Base-by-base conservation (phyloP, 1,140 invertebrate genomes). In the Heliconius melpomene region DNA sequence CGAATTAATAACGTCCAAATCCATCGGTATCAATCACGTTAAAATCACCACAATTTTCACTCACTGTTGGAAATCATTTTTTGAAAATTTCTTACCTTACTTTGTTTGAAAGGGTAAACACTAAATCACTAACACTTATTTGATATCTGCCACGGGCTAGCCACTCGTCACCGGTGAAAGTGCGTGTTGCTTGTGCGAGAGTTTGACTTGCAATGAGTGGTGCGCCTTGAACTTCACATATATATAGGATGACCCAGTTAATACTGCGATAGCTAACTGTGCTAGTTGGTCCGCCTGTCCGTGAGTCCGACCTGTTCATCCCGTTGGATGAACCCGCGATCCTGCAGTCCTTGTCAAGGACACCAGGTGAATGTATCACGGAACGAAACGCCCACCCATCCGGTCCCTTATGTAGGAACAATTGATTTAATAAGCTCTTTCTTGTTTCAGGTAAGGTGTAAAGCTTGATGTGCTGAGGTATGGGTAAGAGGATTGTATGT, bases 191-290 rank as follows among this genome's bases (percentile, higher is more conserved):
- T 88, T 83, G 86, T 87, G 85, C 89, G 93, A 89, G 89, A 89
- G 89, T 92, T 88, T 88, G 82, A 93, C 92, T 92, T 91, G 89
- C 91, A 92, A 91, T 94, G 93, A 91, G 89, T 86, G 89, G 86
- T 83, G 89, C 86, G 90, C 89, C 93, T 93, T 94, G 91, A 93
- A 93, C 93, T 94, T 94, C 90, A 90, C 88, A 91, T 93, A 92
- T 94, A 94, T 94, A 94, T 93, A 94, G 85, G 85, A 88, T 94
- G 93, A 94, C 93, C 93, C 88, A 94, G 91, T 87, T 94, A 92
- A 85, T 76, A 83, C 78, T 81, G 87, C 83, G 77, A 84, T 83
- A 81, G 86, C 85, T 93, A 93, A 91, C 92, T 93, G 90, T 93
- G 90, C 89, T 92, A 91, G 87, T 88, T 83, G 82, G 86, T 85